These are phyloP conservation scores for Drosophila varians DNA, from an alignment of 1,140 invertebrate genomes.

Conservation along the genomic window DNA sequence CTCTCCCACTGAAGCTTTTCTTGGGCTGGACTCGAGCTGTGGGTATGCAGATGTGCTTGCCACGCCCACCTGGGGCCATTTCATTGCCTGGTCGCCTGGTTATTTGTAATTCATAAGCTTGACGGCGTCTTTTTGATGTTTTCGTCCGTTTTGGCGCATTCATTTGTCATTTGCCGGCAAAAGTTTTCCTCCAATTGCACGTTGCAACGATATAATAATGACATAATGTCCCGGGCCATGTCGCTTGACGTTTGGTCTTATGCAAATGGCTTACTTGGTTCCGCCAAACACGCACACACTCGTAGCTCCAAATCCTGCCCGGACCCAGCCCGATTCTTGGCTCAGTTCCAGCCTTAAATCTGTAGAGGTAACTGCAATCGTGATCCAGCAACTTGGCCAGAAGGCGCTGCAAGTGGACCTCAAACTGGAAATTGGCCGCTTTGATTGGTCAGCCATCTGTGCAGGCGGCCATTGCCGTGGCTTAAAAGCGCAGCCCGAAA, in stretches of 20 bases:
- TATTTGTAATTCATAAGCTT: constrained; percentile 78
- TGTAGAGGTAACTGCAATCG: background rate
- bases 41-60: constrained; percentile 62
- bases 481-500: constrained; percentile 43
- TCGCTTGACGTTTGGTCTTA: constrained; percentile 16
- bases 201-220: constrained; percentile 79
- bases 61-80: constrained; percentile 54
- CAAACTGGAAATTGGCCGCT: constrained; percentile 68
- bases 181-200: constrained; percentile 77
- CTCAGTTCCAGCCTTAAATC: constrained; percentile 6
- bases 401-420: constrained; percentile 5
- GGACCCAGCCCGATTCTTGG: constrained; percentile 2
- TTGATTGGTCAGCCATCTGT: constrained; percentile 61
- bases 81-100: constrained; percentile 47
- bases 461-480: constrained; percentile 62
- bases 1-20: constrained; percentile 16
- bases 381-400: constrained; percentile 24
- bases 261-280: constrained; percentile 32
- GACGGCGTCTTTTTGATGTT: constrained; percentile 66
- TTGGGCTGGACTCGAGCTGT: background rate
- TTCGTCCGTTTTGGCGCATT: constrained; percentile 53
- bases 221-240: constrained; percentile 65
- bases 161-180: constrained; percentile 79
- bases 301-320: constrained; percentile 7
- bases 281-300: constrained; percentile 11